A percentile compares a stretch with the other conserved stretches of the same genome.
Evolutionary conservation across 2,113 vertebrate species (phyloP).

Genomic region (Grammomys surdaster): DNA sequence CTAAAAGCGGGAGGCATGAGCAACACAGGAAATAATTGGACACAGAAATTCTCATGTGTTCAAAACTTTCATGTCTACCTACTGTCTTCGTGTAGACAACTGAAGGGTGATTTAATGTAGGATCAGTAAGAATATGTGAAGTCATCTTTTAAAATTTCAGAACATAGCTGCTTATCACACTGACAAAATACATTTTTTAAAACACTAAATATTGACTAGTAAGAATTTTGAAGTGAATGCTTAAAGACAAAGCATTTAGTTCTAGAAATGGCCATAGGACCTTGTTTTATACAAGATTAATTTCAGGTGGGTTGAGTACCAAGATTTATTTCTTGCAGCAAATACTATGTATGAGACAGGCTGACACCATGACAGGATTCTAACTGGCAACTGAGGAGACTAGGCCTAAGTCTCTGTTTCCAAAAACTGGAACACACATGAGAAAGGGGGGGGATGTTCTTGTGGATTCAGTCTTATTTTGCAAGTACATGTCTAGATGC

Average conservation of each 20-base stretch:
- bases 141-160: neutral
- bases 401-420: too few relatives aligned
- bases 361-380: too few relatives aligned
- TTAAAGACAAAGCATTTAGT: neutral
- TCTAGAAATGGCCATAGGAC: neutral
- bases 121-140: neutral
- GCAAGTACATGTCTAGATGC: neutral
- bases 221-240: neutral
- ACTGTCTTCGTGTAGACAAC: neutral
- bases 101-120: neutral
- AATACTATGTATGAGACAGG: too few relatives aligned
- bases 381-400: too few relatives aligned
- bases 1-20: neutral
- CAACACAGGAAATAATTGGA: neutral
- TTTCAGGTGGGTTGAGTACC: neutral
- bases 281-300: neutral
- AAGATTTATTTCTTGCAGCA: neutral
- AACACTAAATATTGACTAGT: neutral
- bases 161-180: neutral
- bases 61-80: neutral
- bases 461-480: neutral
- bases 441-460: neutral
- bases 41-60: neutral
- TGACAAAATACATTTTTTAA: neutral
- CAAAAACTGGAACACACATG: too few relatives aligned